These are phyloP conservation scores for Orchestia grillus DNA, from an alignment of 1,140 invertebrate genomes.

Conservation along the genomic window DNA sequence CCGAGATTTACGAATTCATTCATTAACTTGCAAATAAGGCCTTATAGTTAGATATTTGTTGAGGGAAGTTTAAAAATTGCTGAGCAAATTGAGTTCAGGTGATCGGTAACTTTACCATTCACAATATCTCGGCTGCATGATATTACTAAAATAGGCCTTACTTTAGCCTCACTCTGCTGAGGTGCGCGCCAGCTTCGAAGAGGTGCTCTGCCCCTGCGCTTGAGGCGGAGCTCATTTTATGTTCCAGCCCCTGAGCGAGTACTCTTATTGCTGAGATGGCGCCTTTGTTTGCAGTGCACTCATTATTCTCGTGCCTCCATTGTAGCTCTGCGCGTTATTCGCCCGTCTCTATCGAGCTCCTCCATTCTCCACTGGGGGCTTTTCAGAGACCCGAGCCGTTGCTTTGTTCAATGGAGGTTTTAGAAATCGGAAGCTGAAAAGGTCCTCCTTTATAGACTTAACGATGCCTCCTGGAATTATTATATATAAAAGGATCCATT, in stretches of 20 bases:
- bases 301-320: constrained; percentile 38
- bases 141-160: no score
- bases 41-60: neutral
- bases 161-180: neutral
- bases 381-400: constrained; percentile 9
- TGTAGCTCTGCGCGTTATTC: neutral
- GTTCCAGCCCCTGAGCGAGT: neutral
- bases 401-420: constrained; percentile 11
- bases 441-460: constrained; percentile 2
- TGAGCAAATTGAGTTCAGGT: neutral
- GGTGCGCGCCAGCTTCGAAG: neutral
- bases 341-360: constrained; percentile 41
- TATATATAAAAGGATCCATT: neutral
- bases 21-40: neutral
- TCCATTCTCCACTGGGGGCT: neutral
- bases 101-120: neutral
- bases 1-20: neutral
- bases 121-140: no score
- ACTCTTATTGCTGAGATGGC: neutral
- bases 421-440: constrained; percentile 22
- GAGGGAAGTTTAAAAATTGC: neutral
- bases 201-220: neutral
- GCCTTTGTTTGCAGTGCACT: constrained; percentile 42
- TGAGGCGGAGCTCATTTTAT: neutral
- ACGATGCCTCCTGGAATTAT: neutral